These are phyloP conservation scores for Glaucidium brasilianum DNA, from an alignment of 2,113 vertebrate genomes.

Conservation along the genomic window DNA sequence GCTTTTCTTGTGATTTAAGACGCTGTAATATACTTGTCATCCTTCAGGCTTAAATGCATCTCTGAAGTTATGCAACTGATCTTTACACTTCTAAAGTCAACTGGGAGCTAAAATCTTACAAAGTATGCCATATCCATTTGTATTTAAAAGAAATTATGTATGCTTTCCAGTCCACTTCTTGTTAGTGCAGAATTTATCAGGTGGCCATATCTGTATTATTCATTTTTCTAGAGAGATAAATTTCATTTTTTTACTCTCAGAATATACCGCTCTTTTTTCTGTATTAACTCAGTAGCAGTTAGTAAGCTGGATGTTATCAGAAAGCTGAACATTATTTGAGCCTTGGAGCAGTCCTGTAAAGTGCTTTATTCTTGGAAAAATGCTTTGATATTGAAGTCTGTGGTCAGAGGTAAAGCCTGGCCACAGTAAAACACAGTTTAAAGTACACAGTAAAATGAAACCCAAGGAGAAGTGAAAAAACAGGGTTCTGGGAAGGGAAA, in stretches of 20 bases:
- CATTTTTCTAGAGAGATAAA: background rate
- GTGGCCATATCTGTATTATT: background rate
- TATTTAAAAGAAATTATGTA: conserved; percentile 20
- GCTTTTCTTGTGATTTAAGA: conserved; percentile 36
- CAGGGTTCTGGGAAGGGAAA: background rate
- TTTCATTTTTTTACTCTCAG: background rate
- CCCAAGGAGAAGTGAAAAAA: background rate
- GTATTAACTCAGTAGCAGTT: background rate
- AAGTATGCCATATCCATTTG: conserved; percentile 28
- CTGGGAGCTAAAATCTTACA: conserved; percentile 7
- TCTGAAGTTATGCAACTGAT: conserved; percentile 46
- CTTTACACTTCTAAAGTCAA: conserved; percentile 41
- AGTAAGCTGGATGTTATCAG: background rate
- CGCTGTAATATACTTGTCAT: conserved; percentile 17
- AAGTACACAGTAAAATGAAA: background rate
- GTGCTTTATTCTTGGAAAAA: background rate
- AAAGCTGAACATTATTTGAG: background rate
- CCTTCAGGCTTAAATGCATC: background rate
- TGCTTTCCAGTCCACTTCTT: conserved; percentile 31
- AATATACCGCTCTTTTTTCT: background rate
- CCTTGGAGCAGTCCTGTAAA: background rate
- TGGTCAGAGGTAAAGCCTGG: background rate
- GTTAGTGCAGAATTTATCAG: background rate
- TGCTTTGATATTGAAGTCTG: background rate
- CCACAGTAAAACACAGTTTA: background rate